These are phyloP conservation scores for Meiosimyza platycephala DNA, from an alignment of 2,888 invertebrate species.

Conservation along the genomic window DNA sequence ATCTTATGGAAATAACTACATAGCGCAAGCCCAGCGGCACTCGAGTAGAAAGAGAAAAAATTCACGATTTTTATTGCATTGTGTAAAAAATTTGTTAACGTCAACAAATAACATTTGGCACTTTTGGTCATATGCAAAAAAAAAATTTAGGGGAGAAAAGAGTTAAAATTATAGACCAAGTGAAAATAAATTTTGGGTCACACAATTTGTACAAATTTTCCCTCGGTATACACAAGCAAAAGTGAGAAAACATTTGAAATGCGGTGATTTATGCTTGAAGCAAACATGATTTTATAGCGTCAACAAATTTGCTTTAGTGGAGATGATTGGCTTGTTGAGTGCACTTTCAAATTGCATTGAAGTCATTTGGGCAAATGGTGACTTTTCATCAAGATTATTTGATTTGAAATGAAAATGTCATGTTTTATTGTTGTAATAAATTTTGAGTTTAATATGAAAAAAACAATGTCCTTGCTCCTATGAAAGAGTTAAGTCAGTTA, in stretches of 20 bases:
- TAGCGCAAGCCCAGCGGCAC: not conserved
- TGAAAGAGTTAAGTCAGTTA: no score
- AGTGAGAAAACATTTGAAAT: not conserved
- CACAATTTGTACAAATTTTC: conserved; percentile 21
- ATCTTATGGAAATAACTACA: not conserved
- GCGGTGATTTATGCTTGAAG: not conserved
- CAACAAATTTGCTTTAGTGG: not conserved
- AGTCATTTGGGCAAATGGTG: no score
- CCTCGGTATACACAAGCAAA: conserved; percentile 21
- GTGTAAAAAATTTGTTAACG: conserved; percentile 14
- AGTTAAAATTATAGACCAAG: not conserved
- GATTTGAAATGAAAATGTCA: no score
- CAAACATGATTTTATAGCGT: not conserved
- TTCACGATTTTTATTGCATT: conserved; percentile 24
- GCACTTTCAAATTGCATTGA: no score
- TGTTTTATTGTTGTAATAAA: no score
- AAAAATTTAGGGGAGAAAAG: conserved; percentile 5
- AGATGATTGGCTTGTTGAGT: no score
- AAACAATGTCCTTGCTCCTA: no score
- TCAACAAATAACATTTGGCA: conserved; percentile 32
- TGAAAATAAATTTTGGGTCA: conserved; percentile 8
- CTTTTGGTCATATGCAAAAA: conserved; percentile 27
- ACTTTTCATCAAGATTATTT: no score
- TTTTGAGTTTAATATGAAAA: no score
- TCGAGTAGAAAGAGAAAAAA: conserved; percentile 8